Percentiles rank a stretch among this genome's conserved stretches.
These are phyloP conservation scores for Danio choprae DNA, from an alignment of 2,797 vertebrate genomes.

Conservation along the genomic window DNA sequence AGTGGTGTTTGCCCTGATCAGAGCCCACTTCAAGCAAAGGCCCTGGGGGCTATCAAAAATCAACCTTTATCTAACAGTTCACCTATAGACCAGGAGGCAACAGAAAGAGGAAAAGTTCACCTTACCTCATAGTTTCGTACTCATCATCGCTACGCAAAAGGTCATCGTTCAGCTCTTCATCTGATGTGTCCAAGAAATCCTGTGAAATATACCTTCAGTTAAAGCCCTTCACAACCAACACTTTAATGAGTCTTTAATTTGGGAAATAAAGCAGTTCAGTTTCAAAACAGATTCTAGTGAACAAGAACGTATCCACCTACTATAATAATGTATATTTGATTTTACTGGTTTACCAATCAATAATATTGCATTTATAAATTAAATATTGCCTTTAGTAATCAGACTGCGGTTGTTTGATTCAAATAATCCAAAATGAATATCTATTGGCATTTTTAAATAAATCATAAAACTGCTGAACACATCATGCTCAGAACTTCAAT, in stretches of 20 bases:
- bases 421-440: neutral
- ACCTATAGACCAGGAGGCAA: constrained; percentile 44
- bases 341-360: neutral
- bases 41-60: constrained; percentile 42
- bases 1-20: constrained; percentile 48
- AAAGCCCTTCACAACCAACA: neutral
- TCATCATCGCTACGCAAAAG: constrained; percentile 86
- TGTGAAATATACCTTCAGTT: constrained; percentile 55
- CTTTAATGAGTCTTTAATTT: neutral
- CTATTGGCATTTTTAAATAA: constrained; percentile 11
- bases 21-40: constrained; percentile 52
- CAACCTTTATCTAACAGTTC: constrained; percentile 60
- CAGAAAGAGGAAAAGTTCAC: constrained; percentile 64
- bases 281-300: neutral
- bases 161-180: constrained; percentile 88
- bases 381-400: neutral
- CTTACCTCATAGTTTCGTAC: constrained; percentile 72
- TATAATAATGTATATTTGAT: neutral
- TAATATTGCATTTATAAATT: constrained; percentile 15
- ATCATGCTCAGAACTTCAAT: neutral
- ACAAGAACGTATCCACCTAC: neutral
- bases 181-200: constrained; percentile 82
- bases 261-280: neutral
- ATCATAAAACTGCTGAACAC: neutral
- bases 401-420: neutral